Conservation (phyloP, 2,113 vertebrate species). For the Phaethon lepturus region DNA sequence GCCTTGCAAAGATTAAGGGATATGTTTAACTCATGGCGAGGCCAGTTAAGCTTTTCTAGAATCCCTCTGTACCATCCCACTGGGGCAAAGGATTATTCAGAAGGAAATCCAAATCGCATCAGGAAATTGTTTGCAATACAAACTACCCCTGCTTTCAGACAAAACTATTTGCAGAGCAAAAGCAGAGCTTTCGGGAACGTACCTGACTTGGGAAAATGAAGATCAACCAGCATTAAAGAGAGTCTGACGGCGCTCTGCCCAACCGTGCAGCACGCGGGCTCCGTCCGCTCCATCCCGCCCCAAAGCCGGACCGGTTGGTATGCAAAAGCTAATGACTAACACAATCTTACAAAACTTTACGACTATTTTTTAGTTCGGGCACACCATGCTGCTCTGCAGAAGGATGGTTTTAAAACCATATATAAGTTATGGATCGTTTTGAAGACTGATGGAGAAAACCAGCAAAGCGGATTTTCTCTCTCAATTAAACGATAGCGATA, state of each 20-base stretch:
- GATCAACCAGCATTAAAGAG: background rate
- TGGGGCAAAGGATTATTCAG: background rate
- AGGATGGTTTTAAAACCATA: background rate
- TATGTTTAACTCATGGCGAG: background rate
- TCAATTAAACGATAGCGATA: rapidly evolving
- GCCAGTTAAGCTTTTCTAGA: background rate
- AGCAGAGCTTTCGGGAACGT: background rate
- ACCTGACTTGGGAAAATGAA: background rate
- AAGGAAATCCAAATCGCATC: slow-evolving; percentile 24
- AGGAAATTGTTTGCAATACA: slow-evolving; percentile 26
- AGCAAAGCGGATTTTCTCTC: background rate
- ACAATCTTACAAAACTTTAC: rapidly evolving
- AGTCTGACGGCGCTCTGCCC: background rate
- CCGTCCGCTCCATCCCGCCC: background rate
- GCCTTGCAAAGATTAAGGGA: background rate
- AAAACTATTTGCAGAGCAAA: background rate
- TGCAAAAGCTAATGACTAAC: rapidly evolving
- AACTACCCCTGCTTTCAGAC: background rate
- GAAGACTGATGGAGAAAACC: background rate
- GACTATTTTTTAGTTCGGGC: background rate
- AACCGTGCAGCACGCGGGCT: rapidly evolving
- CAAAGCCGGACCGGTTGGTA: rapidly evolving
- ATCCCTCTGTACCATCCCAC: background rate
- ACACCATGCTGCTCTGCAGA: background rate
- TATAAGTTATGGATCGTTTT: rapidly evolving